phyloP scores from a whole-genome alignment of 2,888 invertebrate species.

The Malachius bipustulatus region DNA sequence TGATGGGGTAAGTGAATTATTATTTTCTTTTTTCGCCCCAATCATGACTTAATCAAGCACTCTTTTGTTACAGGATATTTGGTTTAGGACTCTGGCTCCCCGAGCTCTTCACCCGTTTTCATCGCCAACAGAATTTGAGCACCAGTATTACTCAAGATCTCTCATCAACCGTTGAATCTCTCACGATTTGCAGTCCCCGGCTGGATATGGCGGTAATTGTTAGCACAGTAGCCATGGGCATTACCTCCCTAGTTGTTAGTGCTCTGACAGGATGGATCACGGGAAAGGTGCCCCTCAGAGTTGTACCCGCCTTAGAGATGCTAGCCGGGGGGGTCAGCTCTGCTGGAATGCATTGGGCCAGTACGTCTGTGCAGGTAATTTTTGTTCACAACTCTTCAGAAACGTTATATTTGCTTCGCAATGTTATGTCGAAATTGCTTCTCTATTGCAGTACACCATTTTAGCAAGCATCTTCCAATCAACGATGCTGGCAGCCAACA shows the following conservation, averaged over 20 bases:
- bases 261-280: constrained; percentile 49
- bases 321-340: constrained; percentile 45
- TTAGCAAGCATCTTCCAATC: constrained; percentile 42
- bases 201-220: constrained; percentile 51
- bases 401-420: no score
- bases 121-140: constrained; percentile 37
- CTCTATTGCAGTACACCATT: constrained; percentile 46
- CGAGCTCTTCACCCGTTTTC: constrained; percentile 54
- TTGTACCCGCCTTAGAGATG: constrained; percentile 35
- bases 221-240: constrained; percentile 54
- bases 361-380: no score
- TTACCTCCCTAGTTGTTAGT: constrained; percentile 52
- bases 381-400: no score
- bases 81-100: constrained; percentile 67
- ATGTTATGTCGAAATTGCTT: no score
- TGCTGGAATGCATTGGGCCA: constrained; percentile 47
- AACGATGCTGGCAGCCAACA: constrained; percentile 40
- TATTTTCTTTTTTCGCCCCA: not conserved
- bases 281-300: constrained; percentile 25
- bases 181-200: constrained; percentile 38
- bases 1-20: constrained; percentile 47
- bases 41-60: not conserved
- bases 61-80: constrained; percentile 42
- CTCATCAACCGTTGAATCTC: constrained; percentile 15
- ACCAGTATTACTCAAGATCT: constrained; percentile 39